These are phyloP conservation scores for Alosa alosa DNA, from an alignment of 2,113 vertebrate genomes.

Conservation along the genomic window DNA sequence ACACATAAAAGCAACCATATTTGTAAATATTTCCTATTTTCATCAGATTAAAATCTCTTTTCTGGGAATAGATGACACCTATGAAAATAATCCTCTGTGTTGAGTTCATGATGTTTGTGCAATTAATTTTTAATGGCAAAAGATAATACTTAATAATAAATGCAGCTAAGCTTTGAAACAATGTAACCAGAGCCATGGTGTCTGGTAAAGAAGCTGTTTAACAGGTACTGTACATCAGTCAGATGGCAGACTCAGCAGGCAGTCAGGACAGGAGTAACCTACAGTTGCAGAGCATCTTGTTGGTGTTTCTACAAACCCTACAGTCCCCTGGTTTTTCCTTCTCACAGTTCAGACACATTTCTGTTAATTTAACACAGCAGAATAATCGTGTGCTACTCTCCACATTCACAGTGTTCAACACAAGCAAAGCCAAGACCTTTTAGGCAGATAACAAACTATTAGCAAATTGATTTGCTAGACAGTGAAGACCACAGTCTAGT, in stretches of 20 bases:
- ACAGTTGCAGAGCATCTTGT: too few relatives aligned
- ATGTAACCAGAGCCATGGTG: background rate
- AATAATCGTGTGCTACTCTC: background rate
- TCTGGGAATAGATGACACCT: background rate
- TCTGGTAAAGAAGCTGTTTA: background rate
- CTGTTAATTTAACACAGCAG: background rate
- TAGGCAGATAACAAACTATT: slow-evolving; percentile 11
- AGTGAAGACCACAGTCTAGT: background rate
- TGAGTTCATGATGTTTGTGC: background rate
- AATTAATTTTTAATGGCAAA: background rate
- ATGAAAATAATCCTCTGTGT: background rate
- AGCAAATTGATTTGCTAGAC: slow-evolving; percentile 5
- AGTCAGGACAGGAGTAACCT: too few relatives aligned
- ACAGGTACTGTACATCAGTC: background rate
- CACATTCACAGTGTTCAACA: background rate
- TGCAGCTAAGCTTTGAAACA: slow-evolving; percentile 1
- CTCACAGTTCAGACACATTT: background rate
- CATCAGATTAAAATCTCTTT: background rate
- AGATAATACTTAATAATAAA: background rate
- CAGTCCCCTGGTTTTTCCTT: too few relatives aligned
- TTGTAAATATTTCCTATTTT: background rate
- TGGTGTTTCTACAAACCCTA: too few relatives aligned
- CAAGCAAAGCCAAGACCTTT: background rate
- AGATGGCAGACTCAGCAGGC: background rate
- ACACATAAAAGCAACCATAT: background rate